A percentile compares a stretch with the other conserved stretches of the same genome.
These are phyloP conservation scores for Acromyrmex heyeri DNA, from an alignment of 1,140 invertebrate genomes.

Conservation along the genomic window DNA sequence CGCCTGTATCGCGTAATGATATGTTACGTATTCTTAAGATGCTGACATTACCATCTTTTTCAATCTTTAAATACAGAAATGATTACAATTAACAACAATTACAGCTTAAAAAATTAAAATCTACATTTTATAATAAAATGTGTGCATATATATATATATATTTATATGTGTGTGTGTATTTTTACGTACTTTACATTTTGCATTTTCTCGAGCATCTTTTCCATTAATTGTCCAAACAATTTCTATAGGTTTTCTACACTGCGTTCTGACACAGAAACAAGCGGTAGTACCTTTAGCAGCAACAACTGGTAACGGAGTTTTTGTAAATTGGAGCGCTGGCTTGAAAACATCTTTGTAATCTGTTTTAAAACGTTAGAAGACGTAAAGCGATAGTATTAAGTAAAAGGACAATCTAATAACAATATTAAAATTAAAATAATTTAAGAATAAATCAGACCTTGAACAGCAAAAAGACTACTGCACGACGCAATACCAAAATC, in stretches of 20 bases:
- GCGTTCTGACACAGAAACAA: slow-evolving; percentile 84
- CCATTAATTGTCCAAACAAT: slow-evolving; percentile 86
- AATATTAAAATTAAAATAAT: slow-evolving; percentile 18
- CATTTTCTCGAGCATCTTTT: slow-evolving; percentile 76
- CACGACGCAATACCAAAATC: slow-evolving; percentile 88
- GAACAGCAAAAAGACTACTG: slow-evolving; percentile 86
- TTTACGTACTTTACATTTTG: slow-evolving; percentile 82
- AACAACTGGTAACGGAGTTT: slow-evolving; percentile 83
- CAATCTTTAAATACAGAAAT: slow-evolving; percentile 80
- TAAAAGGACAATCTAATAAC: background rate
- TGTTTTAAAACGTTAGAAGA: slow-evolving; percentile 32
- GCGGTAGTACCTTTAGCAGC: slow-evolving; percentile 80
- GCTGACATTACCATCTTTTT: slow-evolving; percentile 86
- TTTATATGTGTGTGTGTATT: background rate
- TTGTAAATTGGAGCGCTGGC: slow-evolving; percentile 81
- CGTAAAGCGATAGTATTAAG: background rate
- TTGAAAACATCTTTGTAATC: slow-evolving; percentile 78
- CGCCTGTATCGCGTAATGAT: slow-evolving; percentile 86
- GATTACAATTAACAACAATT: background rate
- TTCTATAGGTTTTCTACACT: slow-evolving; percentile 76
- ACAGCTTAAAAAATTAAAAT: background rate
- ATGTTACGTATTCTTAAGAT: slow-evolving; percentile 87
- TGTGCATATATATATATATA: background rate
- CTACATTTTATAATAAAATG: background rate
- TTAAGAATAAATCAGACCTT: slow-evolving; percentile 81